Percentiles rank a stretch among this genome's conserved stretches.
Evolutionary conservation across 2,113 vertebrate species (phyloP).

Genomic region (Candoia aspera): DNA sequence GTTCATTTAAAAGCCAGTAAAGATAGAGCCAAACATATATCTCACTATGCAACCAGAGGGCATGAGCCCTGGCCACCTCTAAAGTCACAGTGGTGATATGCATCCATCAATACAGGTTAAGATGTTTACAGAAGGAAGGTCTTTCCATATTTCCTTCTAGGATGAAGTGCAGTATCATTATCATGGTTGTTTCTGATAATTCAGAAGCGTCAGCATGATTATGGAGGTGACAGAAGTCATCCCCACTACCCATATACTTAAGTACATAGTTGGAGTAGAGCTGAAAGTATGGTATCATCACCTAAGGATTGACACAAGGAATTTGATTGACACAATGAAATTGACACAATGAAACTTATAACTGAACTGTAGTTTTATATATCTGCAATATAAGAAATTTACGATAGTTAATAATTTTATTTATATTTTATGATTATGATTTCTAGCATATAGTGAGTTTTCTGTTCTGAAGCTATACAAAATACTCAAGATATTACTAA

Average conservation of each 20-base stretch:
- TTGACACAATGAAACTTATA: background rate
- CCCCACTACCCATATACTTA: background rate
- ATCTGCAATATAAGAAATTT: background rate
- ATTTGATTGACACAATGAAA: background rate
- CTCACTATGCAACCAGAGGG: too few relatives aligned
- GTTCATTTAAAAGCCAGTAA: too few relatives aligned
- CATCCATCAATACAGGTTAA: too few relatives aligned
- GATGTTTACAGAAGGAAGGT: too few relatives aligned
- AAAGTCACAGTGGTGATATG: too few relatives aligned
- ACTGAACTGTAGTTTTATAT: background rate
- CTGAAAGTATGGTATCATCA: background rate
- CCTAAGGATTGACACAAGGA: background rate
- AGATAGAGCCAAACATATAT: too few relatives aligned
- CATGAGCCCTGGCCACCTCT: too few relatives aligned
- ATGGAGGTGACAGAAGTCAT: too few relatives aligned
- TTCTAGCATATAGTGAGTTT: background rate
- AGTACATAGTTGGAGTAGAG: background rate
- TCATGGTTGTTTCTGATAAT: too few relatives aligned
- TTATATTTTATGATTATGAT: background rate
- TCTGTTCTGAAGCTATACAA: background rate
- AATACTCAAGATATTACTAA: background rate
- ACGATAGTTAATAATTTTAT: background rate
- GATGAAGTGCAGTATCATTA: too few relatives aligned
- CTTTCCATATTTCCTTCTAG: too few relatives aligned
- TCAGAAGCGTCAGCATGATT: too few relatives aligned